phyloP scores from a whole-genome alignment of 2,113 vertebrate genomes.

The Cricetomys ansorgei region DNA sequence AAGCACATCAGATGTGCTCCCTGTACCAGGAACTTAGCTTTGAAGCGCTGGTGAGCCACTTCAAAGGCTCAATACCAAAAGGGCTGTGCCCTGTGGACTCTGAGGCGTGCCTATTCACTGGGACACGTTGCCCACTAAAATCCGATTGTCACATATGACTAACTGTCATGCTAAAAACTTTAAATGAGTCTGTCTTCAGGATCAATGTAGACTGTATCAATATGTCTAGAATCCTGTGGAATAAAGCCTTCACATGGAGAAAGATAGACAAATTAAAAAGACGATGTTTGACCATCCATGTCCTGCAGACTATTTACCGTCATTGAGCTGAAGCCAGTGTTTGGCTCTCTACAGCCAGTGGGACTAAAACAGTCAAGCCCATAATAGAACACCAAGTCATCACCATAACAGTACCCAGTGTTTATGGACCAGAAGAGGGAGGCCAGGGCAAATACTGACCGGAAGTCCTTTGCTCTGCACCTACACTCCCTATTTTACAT shows the following conservation, averaged over 20 bases:
- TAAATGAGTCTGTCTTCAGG: background rate
- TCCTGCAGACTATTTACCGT: background rate
- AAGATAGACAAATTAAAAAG: background rate
- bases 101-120: background rate
- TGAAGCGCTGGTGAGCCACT: constrained; percentile 60
- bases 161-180: background rate
- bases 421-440: background rate
- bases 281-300: background rate
- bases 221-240: background rate
- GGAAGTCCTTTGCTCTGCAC: background rate
- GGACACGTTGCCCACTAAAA: background rate
- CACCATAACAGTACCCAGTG: background rate
- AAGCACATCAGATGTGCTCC: constrained; percentile 74
- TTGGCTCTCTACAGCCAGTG: background rate
- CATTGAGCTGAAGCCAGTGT: background rate
- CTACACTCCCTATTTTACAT: background rate
- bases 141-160: background rate
- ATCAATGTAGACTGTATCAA: background rate
- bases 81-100: background rate
- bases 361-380: background rate
- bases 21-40: constrained; percentile 71
- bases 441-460: background rate
- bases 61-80: constrained; percentile 41
- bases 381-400: background rate
- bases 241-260: background rate